Evolutionary conservation across 2,888 invertebrate species (phyloP).

Genomic region (Teleiodes luculella): DNA sequence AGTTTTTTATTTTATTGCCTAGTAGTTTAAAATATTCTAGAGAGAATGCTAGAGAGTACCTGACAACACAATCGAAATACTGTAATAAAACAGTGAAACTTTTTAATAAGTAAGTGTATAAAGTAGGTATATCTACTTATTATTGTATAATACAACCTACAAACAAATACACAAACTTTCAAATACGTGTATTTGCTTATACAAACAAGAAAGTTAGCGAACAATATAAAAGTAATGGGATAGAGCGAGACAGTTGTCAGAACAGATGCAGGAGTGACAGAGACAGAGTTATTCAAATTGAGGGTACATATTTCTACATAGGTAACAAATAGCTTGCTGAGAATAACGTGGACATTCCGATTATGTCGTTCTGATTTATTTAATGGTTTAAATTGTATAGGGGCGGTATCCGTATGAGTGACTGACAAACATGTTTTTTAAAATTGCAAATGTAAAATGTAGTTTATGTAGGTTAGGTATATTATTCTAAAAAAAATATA

Average conservation of each 20-base stretch:
- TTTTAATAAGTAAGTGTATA: slow-evolving; percentile 36
- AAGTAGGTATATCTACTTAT: slow-evolving; percentile 46
- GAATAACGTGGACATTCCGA: slow-evolving; percentile 65
- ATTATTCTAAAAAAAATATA: background rate
- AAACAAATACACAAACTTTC: slow-evolving; percentile 78
- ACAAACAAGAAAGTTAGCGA: slow-evolving; percentile 80
- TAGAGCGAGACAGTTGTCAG: slow-evolving; percentile 54
- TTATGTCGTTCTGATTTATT: slow-evolving; percentile 2
- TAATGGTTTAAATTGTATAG: background rate
- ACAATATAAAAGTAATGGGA: slow-evolving; percentile 79
- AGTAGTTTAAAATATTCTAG: too few species aligned
- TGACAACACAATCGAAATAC: background rate
- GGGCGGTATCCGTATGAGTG: too few species aligned
- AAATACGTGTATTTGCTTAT: slow-evolving; percentile 78
- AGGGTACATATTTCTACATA: slow-evolving; percentile 79
- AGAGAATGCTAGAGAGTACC: too few species aligned
- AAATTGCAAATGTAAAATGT: too few species aligned
- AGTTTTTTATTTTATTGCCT: too few species aligned
- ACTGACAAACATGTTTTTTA: too few species aligned
- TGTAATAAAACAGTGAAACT: slow-evolving; percentile 32
- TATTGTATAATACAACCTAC: slow-evolving; percentile 70
- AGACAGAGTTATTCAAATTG: slow-evolving; percentile 74
- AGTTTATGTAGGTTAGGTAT: too few species aligned
- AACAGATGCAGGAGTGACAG: slow-evolving; percentile 44
- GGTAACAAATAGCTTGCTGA: slow-evolving; percentile 75